Evolutionary conservation across 2,888 invertebrate species (phyloP).

Genomic region (Watsonalla cultraria): DNA sequence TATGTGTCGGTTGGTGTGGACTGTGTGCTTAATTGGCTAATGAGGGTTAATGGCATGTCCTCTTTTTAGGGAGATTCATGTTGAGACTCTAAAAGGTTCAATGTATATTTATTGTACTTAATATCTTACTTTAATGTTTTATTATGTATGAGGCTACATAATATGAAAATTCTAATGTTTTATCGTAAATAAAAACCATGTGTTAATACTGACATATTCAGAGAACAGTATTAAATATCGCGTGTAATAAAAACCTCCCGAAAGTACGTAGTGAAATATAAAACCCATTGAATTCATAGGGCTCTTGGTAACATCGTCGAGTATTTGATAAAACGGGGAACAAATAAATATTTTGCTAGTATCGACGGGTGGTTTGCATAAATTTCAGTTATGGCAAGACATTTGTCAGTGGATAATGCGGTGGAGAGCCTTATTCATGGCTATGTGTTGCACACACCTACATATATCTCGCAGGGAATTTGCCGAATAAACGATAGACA

Average conservation of each 20-base stretch:
- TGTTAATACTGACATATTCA: too few species aligned
- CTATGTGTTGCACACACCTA: conserved; percentile 17
- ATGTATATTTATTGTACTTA: too few species aligned
- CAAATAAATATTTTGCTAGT: conserved; percentile 34
- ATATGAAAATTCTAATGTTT: too few species aligned
- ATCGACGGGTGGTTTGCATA: conserved; percentile 35
- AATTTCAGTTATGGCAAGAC: conserved; percentile 39
- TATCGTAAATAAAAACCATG: too few species aligned
- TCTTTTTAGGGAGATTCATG: too few species aligned
- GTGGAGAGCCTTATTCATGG: conserved; percentile 27
- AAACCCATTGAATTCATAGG: neutral
- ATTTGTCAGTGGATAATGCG: conserved; percentile 45
- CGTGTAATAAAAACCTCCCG: neutral
- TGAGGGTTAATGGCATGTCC: too few species aligned
- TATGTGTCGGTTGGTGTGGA: too few species aligned
- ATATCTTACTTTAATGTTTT: too few species aligned
- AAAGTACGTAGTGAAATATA: neutral
- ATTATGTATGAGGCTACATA: too few species aligned
- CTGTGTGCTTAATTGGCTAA: too few species aligned
- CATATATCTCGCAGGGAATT: conserved; percentile 23
- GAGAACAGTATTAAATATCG: neutral
- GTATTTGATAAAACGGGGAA: conserved; percentile 22
- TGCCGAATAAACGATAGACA: conserved; percentile 23
- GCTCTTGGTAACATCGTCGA: neutral
- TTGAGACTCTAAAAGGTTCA: too few species aligned